Conservation (phyloP, 2,797 vertebrate genomes). For the Eutrigla gurnardus region DNA sequence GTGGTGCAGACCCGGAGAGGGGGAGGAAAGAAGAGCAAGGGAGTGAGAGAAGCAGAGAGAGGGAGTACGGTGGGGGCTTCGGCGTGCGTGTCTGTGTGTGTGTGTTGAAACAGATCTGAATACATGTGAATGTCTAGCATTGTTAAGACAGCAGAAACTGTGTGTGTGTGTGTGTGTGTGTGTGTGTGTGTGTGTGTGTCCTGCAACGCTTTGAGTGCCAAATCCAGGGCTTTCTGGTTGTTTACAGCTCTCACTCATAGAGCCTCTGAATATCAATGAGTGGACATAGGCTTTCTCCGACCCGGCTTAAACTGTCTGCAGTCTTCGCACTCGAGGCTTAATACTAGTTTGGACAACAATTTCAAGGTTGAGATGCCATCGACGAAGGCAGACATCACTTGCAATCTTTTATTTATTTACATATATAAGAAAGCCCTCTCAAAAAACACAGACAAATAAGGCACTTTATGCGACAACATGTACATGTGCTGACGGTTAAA, state of each 20-base stretch:
- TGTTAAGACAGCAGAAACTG: conserved; percentile 61
- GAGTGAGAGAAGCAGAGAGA: conserved; percentile 37
- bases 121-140: conserved; percentile 67
- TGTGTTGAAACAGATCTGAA: conserved; percentile 49
- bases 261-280: conserved; percentile 77
- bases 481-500: background rate
- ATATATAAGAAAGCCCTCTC: background rate
- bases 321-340: conserved; percentile 18
- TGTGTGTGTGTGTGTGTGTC: conserved; percentile 34
- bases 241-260: conserved; percentile 76
- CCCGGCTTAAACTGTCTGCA: conserved; percentile 41
- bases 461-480: background rate
- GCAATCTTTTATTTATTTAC: conserved; percentile 17
- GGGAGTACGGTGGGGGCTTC: conserved; percentile 27
- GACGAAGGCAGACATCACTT: conserved; percentile 18
- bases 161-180: conserved; percentile 41
- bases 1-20: conserved; percentile 65
- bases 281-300: conserved; percentile 47
- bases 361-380: conserved; percentile 33
- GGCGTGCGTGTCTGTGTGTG: conserved; percentile 14
- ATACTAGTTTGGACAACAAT: conserved; percentile 37
- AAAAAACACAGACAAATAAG: conserved; percentile 9
- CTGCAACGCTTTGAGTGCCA: conserved; percentile 65
- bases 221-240: conserved; percentile 69
- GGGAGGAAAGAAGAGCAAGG: conserved; percentile 44